phyloP scores from a whole-genome alignment of 2,113 vertebrate species.

The Thalassarche chlororhynchos region DNA sequence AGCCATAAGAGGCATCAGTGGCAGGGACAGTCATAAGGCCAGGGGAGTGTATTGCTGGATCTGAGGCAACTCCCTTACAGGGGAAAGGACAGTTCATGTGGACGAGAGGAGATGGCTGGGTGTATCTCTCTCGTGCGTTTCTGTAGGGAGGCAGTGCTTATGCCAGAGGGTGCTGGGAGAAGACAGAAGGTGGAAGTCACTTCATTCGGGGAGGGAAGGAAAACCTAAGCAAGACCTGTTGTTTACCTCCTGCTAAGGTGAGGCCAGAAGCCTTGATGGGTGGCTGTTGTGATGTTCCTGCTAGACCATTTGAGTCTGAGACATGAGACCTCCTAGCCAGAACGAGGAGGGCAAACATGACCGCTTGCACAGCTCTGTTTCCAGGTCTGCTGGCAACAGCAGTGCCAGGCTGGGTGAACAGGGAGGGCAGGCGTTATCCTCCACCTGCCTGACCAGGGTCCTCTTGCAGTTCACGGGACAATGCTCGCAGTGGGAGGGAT shows the following conservation, averaged over 20 bases:
- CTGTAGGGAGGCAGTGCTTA: neutral
- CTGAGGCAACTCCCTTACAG: neutral
- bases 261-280: neutral
- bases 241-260: neutral
- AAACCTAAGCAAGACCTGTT: neutral
- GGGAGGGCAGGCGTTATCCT: neutral
- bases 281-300: neutral
- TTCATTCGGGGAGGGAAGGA: neutral
- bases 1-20: neutral
- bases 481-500: rapidly evolving
- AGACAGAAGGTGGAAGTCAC: neutral
- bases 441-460: neutral
- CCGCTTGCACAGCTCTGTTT: neutral
- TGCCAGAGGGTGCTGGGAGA: neutral
- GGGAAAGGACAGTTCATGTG: neutral
- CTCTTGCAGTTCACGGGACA: neutral
- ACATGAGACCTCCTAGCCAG: neutral
- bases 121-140: rapidly evolving
- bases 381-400: neutral
- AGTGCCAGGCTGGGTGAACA: neutral
- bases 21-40: neutral
- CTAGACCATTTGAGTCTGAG: neutral
- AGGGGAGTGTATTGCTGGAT: neutral
- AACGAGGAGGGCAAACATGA: neutral
- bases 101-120: neutral